These are phyloP conservation scores for Argyrosomus regius DNA, from an alignment of 2,797 vertebrate species.

Conservation along the genomic window DNA sequence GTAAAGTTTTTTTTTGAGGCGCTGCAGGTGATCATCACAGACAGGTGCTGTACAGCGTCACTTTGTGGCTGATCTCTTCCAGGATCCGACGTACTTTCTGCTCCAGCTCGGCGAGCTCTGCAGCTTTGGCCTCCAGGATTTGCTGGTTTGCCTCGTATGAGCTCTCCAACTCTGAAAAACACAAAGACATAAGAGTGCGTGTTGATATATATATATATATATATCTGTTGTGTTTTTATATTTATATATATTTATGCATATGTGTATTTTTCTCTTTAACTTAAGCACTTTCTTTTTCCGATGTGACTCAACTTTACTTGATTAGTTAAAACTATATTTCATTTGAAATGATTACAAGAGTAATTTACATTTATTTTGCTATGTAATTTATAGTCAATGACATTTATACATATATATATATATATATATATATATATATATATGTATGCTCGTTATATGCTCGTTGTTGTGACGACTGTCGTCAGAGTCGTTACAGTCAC, in stretches of 20 bases:
- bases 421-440: too few relatives aligned
- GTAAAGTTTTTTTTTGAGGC: not conserved
- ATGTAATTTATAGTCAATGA: too few relatives aligned
- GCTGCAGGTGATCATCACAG: constrained; percentile 43
- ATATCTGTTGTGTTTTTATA: too few relatives aligned
- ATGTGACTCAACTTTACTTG: not conserved
- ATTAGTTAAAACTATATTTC: not conserved
- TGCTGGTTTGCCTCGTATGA: constrained; percentile 91
- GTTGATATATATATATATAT: too few relatives aligned
- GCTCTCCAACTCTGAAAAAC: constrained; percentile 89
- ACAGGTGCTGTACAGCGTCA: constrained; percentile 94
- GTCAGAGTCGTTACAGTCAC: too few relatives aligned
- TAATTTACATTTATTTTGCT: too few relatives aligned
- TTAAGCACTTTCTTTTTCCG: not conserved
- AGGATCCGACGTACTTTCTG: constrained; percentile 85
- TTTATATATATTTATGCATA: too few relatives aligned
- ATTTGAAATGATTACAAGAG: too few relatives aligned
- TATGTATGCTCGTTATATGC: too few relatives aligned
- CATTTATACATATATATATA: too few relatives aligned
- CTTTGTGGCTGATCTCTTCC: constrained; percentile 92
- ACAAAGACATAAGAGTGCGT: not conserved
- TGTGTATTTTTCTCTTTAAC: too few relatives aligned
- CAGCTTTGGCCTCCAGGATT: constrained; percentile 90
- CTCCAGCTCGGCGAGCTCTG: constrained; percentile 89
- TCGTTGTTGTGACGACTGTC: too few relatives aligned